Evolutionary conservation across 2,797 vertebrate genomes (phyloP).

Genomic region (Cuniculus paca): DNA sequence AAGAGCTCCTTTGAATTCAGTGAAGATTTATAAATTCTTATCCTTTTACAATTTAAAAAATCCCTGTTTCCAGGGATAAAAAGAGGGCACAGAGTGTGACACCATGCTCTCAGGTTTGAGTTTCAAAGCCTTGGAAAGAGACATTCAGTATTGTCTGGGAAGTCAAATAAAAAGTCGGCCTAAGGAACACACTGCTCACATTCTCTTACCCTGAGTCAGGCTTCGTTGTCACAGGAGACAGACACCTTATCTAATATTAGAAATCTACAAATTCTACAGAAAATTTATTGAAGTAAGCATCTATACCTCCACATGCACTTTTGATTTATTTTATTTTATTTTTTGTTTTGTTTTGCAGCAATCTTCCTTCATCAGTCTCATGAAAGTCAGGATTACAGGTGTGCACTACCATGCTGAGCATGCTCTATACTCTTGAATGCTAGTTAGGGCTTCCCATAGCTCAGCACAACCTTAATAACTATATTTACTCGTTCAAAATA

Average conservation of each 20-base stretch:
- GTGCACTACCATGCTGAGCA: not conserved
- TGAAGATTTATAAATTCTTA: slow-evolving; percentile 11
- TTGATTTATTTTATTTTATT: not conserved
- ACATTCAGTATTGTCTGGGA: slow-evolving; percentile 6
- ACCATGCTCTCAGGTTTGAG: not conserved
- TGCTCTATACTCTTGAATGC: not conserved
- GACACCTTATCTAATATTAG: not conserved
- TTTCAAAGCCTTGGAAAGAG: slow-evolving; percentile 18
- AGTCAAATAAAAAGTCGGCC: slow-evolving; percentile 4
- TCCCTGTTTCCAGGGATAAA: not conserved
- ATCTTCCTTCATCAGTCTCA: not conserved
- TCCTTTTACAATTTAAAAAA: slow-evolving; percentile 14
- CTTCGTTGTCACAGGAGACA: not conserved
- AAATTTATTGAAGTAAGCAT: not conserved
- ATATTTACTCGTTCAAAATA: not conserved
- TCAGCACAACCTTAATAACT: not conserved
- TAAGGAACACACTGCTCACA: not conserved
- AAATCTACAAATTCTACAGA: not conserved
- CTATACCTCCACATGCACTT: not conserved
- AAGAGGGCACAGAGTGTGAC: not conserved
- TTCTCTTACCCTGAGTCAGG: not conserved
- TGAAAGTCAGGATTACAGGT: not conserved
- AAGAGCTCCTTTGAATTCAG: slow-evolving; percentile 46
- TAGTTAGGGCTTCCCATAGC: not conserved
- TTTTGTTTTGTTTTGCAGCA: not conserved